phyloP scores from a whole-genome alignment of 2,888 invertebrate species.

The Encarsia formosa region DNA sequence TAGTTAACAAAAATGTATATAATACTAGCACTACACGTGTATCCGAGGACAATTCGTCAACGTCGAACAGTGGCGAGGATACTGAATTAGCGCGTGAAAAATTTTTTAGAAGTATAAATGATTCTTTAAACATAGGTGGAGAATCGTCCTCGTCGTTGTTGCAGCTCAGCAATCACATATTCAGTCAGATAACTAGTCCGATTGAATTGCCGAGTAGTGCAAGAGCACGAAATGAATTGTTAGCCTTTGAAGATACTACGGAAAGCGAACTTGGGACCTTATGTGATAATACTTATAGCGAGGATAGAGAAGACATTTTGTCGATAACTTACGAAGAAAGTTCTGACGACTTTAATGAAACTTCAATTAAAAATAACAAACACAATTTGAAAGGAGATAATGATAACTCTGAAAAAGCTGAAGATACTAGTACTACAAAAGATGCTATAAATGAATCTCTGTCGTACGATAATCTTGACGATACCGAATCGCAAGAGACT shows the following conservation, averaged over 20 bases:
- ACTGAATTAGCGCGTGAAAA: slow-evolving; percentile 40
- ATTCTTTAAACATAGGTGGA: slow-evolving; percentile 38
- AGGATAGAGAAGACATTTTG: slow-evolving; percentile 17
- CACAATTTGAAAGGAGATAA: background rate
- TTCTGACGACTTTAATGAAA: slow-evolving; percentile 15
- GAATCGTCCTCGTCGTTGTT: slow-evolving; percentile 36
- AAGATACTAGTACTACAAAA: slow-evolving; percentile 1
- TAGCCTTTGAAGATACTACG: slow-evolving; percentile 23
- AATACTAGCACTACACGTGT: slow-evolving; percentile 28
- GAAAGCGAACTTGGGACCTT: slow-evolving; percentile 21
- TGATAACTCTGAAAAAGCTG: background rate
- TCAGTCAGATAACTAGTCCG: slow-evolving; percentile 3
- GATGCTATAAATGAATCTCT: background rate
- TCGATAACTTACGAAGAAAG: slow-evolving; percentile 22
- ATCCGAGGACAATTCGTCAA: slow-evolving; percentile 48
- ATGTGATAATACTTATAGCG: slow-evolving; percentile 18
- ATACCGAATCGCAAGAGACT: slow-evolving; percentile 13
- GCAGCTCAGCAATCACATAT: background rate
- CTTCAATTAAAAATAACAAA: slow-evolving; percentile 9
- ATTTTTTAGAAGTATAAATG: slow-evolving; percentile 41
- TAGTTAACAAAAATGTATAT: slow-evolving; percentile 13
- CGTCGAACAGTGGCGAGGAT: slow-evolving; percentile 30
- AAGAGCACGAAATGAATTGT: slow-evolving; percentile 20
- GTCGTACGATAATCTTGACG: slow-evolving; percentile 5
- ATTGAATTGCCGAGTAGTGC: slow-evolving; percentile 18